Evolutionary conservation across 2,888 invertebrate genomes (phyloP).

Genomic region (Euplexia lucipara): DNA sequence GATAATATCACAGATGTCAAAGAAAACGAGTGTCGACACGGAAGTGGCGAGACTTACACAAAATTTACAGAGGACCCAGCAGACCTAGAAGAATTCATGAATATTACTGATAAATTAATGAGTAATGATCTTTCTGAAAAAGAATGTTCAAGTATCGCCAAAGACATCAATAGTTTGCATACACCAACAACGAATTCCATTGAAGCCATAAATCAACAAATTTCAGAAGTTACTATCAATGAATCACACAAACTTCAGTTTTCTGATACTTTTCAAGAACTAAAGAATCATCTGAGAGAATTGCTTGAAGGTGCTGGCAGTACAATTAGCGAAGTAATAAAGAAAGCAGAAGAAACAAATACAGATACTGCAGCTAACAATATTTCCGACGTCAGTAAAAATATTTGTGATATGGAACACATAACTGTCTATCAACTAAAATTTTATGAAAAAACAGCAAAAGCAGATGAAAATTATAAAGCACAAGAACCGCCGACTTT

Average conservation of each 20-base stretch:
- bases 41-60: slow-evolving; percentile 87
- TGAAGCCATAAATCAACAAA: slow-evolving; percentile 76
- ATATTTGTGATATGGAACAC: slow-evolving; percentile 84
- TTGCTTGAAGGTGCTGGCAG: slow-evolving; percentile 76
- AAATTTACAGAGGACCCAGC: slow-evolving; percentile 85
- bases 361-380: slow-evolving; percentile 47
- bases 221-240: slow-evolving; percentile 41
- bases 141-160: slow-evolving; percentile 66
- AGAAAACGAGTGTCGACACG: slow-evolving; percentile 77
- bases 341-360: slow-evolving; percentile 58
- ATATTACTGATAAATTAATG: slow-evolving; percentile 84
- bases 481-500: slow-evolving; percentile 62
- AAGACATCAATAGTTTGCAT: slow-evolving; percentile 76
- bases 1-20: slow-evolving; percentile 62
- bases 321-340: slow-evolving; percentile 57
- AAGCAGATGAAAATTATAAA: slow-evolving; percentile 44
- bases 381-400: slow-evolving; percentile 60
- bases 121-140: slow-evolving; percentile 66
- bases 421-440: slow-evolving; percentile 84
- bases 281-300: slow-evolving; percentile 82
- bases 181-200: slow-evolving; percentile 85
- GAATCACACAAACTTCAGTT: slow-evolving; percentile 69
- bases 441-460: slow-evolving; percentile 70
- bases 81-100: slow-evolving; percentile 86
- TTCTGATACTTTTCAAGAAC: slow-evolving; percentile 80